Evolutionary conservation across 2,888 invertebrate species (phyloP).

Genomic region (Papilio gigon): DNA sequence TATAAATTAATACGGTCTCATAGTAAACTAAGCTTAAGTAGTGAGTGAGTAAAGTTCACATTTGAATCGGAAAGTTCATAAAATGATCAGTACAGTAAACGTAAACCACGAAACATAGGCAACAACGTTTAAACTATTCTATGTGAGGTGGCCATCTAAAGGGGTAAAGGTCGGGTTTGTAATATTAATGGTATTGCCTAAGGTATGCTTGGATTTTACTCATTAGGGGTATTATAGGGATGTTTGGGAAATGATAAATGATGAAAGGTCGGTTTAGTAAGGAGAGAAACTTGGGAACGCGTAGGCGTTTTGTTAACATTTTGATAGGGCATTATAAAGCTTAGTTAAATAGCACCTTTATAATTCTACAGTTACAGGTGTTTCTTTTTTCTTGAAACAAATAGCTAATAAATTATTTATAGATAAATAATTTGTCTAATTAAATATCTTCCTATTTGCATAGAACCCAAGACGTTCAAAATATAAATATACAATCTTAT

Average conservation of each 20-base stretch:
- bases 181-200: slow-evolving; percentile 78
- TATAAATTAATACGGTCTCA: not conserved
- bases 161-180: slow-evolving; percentile 64
- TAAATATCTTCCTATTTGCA: not conserved
- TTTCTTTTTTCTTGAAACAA: not conserved
- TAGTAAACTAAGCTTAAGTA: not conserved
- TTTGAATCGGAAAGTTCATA: not conserved
- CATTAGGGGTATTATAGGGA: slow-evolving; percentile 79
- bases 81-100: slow-evolving; percentile 34
- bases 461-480: not conserved
- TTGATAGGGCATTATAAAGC: slow-evolving; percentile 61
- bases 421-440: not conserved
- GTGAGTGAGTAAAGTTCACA: not conserved
- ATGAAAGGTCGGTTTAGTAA: slow-evolving; percentile 66
- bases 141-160: slow-evolving; percentile 53
- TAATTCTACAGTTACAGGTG: slow-evolving; percentile 35
- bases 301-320: slow-evolving; percentile 68
- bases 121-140: slow-evolving; percentile 54
- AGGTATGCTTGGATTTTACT: slow-evolving; percentile 81
- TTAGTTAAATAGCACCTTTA: slow-evolving; percentile 53
- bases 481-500: not conserved
- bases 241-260: slow-evolving; percentile 79
- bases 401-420: not conserved
- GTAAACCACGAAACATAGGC: slow-evolving; percentile 45
- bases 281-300: slow-evolving; percentile 60